Base-by-base conservation (phyloP, 2,797 vertebrate species). In the Urocyon cinereoargenteus region DNA sequence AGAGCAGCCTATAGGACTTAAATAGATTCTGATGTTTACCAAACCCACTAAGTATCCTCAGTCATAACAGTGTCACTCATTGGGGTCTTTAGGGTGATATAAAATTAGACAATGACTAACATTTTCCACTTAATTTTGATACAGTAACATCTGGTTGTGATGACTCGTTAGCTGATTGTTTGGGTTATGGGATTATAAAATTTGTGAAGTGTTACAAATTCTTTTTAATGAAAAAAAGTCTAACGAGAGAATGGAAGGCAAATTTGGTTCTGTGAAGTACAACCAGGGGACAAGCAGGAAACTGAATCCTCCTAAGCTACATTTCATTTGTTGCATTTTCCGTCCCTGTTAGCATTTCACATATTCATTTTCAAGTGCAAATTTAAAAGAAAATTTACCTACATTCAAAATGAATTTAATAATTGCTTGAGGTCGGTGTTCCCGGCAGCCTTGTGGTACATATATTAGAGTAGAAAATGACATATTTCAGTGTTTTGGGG, bases 101-200 rank as follows among this genome's bases (percentile, higher is more conserved):
- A 8, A 11, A 96, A 96, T 88, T 62, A 96, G 62, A 45, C 21
- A 12, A 10, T 8, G 1, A 21, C 1, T 28, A 90, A 26, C 5
- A 64, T 92, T 86, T 92, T 85, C 77, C 13, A 61, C 24, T 15
- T 40, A 86, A 51, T 90, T 49, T 95, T 40, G 51, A 36, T 96
- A n/a, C 40, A 91, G 93, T 81, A 88, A 62, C 77, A 97, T 40
- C 57, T 95, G 28, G 40, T 96, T 79, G 97, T 97, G 22, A 85
- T 97, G 31, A 82, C 72, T 96, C 97, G 16, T 79, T 96, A 91
- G 49, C 22, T 94, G 97, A 97, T 95, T 96, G 55, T 15, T 94
- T 55, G 59, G 78, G 14, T 77, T 94, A 8, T 51, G 31, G 53
- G 92, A 85, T 34, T 89, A 66, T 72, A 97, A 93, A 79, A 91